Evolutionary conservation across 1,140 invertebrate genomes (phyloP), one percentile per base, ranked within the genome.

Genomic region (Kradibia gibbosae): DNA sequence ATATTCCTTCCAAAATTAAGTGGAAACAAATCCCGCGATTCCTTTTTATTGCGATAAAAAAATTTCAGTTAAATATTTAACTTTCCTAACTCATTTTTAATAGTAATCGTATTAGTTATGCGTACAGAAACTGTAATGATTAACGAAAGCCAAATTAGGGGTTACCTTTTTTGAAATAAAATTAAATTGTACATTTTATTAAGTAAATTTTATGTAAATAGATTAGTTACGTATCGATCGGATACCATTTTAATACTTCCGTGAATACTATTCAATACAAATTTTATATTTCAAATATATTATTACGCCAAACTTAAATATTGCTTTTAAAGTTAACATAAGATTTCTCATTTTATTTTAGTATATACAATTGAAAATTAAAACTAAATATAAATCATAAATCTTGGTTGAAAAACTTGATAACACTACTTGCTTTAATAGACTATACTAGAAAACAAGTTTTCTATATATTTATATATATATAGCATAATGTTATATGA

Each of bases 221-320:
- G 17, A n/a, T 67, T 22, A 39, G 7, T 67, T 67, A 67, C 62
- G 62, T 67, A 67, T 67, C 20, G 62, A 67, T 39, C 34, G 34
- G 28, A 67, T 67, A 39, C 5, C 20, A 3, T 67, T 39, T 39
- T 36, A 67, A 67, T 67, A 67, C 62, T 67, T 67, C 62, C 62
- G 62, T 67, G 20, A 39, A 39, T 67, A 67, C 39, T 67, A 39
- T 67, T 67, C 34, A 67, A 65, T 28, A 11, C 13, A 28, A 39
- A 67, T 67, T n/a, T 67, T 39, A 67, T 67, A 10, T 67, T 39
- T 67, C 22, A 20, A 39, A 67, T 39, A n/a, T 67, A 39, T n/a
- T n/a, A n/a, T n/a, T n/a, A n/a, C n/a, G n/a, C n/a, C n/a, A n/a
- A n/a, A n/a, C n/a, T n/a, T n/a, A n/a, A n/a, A n/a, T n/a, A n/a